Conservation (phyloP, 2,113 vertebrate genomes). For the Lepidiolamprologus cunningtoni region DNA sequence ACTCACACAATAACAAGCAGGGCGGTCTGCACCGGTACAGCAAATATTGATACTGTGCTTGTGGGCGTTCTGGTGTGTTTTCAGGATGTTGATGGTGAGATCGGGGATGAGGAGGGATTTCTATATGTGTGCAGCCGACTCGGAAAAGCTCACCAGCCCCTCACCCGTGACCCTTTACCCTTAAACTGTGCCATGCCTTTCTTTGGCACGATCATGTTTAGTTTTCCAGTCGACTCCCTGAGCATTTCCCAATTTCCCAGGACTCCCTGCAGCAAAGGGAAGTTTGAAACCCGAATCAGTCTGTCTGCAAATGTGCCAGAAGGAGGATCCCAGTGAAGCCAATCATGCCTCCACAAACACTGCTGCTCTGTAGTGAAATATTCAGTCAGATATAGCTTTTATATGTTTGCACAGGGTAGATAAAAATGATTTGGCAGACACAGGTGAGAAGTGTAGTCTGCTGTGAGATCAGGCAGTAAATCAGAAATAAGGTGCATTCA, state of each 20-base stretch:
- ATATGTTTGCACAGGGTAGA: conserved; percentile 41
- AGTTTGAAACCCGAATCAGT: conserved; percentile 40
- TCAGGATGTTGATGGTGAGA: background rate
- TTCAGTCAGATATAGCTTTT: conserved; percentile 49
- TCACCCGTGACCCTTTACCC: background rate
- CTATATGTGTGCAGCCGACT: background rate
- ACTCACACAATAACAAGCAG: conserved; percentile 18
- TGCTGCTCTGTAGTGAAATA: conserved; percentile 10
- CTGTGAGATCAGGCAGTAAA: background rate
- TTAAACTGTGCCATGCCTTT: conserved; percentile 3
- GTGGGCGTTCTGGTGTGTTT: conserved; percentile 14
- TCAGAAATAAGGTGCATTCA: background rate
- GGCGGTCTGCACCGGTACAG: background rate
- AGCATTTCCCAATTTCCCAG: background rate
- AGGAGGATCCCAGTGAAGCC: conserved; percentile 36
- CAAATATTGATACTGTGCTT: conserved; percentile 46
- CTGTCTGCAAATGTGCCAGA: conserved; percentile 40
- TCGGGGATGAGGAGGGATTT: background rate
- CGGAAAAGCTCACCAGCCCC: background rate
- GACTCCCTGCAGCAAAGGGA: conserved; percentile 6
- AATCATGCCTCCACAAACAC: conserved; percentile 23
- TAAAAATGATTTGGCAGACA: conserved; percentile 25
- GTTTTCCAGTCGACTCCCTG: conserved; percentile 42
- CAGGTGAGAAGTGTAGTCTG: background rate
- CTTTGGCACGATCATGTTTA: conserved; percentile 35